Evolutionary conservation across 2,113 vertebrate genomes (phyloP).

Genomic region (Macquaria australasica): DNA sequence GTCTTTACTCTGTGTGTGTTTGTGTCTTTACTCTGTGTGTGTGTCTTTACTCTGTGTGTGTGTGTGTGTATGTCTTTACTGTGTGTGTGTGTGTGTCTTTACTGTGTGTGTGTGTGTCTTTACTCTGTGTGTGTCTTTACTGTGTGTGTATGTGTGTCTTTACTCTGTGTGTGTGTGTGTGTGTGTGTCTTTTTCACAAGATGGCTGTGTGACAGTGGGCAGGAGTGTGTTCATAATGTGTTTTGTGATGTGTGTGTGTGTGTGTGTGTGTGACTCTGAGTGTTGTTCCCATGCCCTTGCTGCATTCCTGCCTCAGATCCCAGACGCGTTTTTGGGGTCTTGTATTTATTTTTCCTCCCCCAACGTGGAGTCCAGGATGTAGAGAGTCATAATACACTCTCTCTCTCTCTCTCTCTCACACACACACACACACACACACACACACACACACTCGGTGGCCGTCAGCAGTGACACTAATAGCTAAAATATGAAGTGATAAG

Average conservation of each 20-base stretch:
- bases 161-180: conserved; percentile 4
- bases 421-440: conserved; percentile 30
- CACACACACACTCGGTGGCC: neutral
- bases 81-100: neutral
- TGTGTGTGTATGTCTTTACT: too few relatives aligned
- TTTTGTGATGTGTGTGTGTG: neutral
- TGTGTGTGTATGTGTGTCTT: neutral
- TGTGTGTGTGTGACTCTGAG: conserved; percentile 28
- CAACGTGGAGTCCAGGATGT: conserved; percentile 91
- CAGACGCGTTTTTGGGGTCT: conserved; percentile 82
- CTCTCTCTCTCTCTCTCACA: too few relatives aligned
- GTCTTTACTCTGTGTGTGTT: too few relatives aligned
- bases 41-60: too few relatives aligned
- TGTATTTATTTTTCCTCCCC: conserved; percentile 80
- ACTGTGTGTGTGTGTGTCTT: too few relatives aligned
- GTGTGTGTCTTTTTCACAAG: neutral
- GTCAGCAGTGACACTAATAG: neutral
- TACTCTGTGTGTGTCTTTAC: too few relatives aligned
- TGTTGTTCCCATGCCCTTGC: conserved; percentile 92
- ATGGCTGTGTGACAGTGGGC: neutral
- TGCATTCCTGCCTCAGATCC: conserved; percentile 90
- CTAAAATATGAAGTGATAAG: conserved; percentile 27
- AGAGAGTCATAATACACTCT: conserved; percentile 38
- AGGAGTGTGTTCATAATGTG: neutral
- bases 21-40: too few relatives aligned